These are phyloP conservation scores for Papilio protenor DNA, from an alignment of 2,888 invertebrate genomes.

Conservation along the genomic window DNA sequence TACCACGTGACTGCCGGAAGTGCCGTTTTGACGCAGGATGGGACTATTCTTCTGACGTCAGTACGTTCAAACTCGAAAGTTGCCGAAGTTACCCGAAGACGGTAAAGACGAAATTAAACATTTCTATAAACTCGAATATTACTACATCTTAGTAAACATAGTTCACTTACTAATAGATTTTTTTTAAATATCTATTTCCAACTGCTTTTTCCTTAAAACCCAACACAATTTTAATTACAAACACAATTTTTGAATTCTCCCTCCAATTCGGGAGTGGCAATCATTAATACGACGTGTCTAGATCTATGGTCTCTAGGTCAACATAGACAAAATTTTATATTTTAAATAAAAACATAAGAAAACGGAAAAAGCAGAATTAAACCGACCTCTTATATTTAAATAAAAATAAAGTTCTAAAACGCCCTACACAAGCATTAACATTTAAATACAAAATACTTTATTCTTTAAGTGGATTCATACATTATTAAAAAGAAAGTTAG, in stretches of 20 bases:
- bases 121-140: neutral
- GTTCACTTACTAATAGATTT: neutral
- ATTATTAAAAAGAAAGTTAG: too few relatives aligned
- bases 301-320: slow-evolving; percentile 62
- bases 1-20: slow-evolving; percentile 83
- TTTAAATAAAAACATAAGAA: slow-evolving; percentile 31
- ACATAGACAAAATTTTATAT: slow-evolving; percentile 57
- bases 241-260: slow-evolving; percentile 65
- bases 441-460: neutral
- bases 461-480: too few relatives aligned
- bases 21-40: slow-evolving; percentile 75
- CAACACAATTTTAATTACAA: neutral
- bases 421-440: neutral
- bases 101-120: slow-evolving; percentile 31
- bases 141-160: neutral
- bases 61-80: slow-evolving; percentile 69
- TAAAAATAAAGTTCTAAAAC: neutral
- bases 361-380: neutral
- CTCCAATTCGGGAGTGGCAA: slow-evolving; percentile 80
- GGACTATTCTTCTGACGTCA: slow-evolving; percentile 80
- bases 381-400: neutral
- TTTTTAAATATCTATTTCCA: neutral
- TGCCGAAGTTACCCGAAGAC: slow-evolving; percentile 68
- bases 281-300: slow-evolving; percentile 81
- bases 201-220: neutral